Evolutionary conservation across 2,113 vertebrate species (phyloP), one percentile per base, ranked within the genome.

Genomic region (Gnathonemus echidnorhynchus): DNA sequence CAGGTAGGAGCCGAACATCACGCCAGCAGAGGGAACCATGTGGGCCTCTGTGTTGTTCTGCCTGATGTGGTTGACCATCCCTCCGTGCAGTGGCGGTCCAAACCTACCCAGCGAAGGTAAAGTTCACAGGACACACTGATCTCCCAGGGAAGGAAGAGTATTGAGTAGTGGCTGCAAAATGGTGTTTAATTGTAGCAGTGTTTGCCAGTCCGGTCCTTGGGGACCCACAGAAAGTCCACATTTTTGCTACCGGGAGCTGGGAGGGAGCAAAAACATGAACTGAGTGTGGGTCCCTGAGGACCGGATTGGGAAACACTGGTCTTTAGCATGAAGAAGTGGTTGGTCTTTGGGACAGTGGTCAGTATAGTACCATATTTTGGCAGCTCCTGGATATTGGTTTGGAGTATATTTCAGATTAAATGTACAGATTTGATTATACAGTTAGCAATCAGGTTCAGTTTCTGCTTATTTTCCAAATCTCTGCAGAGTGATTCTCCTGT

Each of bases 31-130:
- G 90, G 92, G 89, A 90, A 95, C 90, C 94, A 96, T 96, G 96
- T 94, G 94, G 94, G 94, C 88, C 91, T 92, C 92, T 15, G 62
- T 53, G 11, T 39, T 90, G 27, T 42, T 62, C 19, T 49, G 31
- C 87, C 90, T 96, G 93, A 92, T 93, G 88, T 93, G 95, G 91
- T 89, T 96, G 93, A 90, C 91, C 80, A 91, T 95, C 91, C 90
- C 91, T 92, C 94, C 92, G 27, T 94, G 95, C 62, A 58, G 66
- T 31, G 89, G 89, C 90, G 94, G 94, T 90, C 87, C 46, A 2
- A 42, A 91, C 90, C 86, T 87, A 66, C 90, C 93, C 13, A 89
- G 93, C 39, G 85, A 94, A 94, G 95, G 95, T 96, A 88, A 95
- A 94, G 80, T 24, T 8, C 74, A 80, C 39, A 52, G 8, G 8